Evolutionary conservation across 1,140 invertebrate genomes (phyloP).

Genomic region (Drosophila jambulina): DNA sequence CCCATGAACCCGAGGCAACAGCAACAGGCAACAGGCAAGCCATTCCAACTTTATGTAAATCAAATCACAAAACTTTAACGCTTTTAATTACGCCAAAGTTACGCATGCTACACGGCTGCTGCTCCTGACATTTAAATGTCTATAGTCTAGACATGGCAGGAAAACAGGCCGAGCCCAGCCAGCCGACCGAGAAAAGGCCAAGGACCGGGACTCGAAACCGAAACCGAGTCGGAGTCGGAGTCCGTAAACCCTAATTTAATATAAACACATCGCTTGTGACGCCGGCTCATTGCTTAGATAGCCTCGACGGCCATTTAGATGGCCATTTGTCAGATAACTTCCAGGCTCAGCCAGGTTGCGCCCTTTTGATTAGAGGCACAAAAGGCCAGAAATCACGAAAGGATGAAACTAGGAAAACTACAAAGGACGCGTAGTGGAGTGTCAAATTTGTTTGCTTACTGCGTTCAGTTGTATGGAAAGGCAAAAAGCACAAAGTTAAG

Average conservation of each 20-base stretch:
- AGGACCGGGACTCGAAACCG: constrained; percentile 23
- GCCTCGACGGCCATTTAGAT: constrained; percentile 60
- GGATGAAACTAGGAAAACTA: constrained; percentile 1
- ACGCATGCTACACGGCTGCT: constrained; percentile 7
- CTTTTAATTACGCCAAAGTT: constrained; percentile 70
- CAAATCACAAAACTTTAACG: constrained; percentile 71
- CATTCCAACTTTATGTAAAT: constrained; percentile 64
- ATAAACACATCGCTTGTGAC: constrained; percentile 70
- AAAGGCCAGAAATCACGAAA: constrained; percentile 15
- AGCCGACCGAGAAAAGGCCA: constrained; percentile 59
- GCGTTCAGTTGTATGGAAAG: neutral
- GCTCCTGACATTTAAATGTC: constrained; percentile 57
- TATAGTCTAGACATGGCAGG: constrained; percentile 61
- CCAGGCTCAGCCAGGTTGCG: constrained; percentile 39
- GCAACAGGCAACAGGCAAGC: constrained; percentile 25
- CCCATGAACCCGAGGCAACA: constrained; percentile 6
- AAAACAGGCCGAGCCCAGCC: constrained; percentile 17
- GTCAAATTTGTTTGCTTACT: constrained; percentile 37
- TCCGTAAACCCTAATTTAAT: constrained; percentile 74
- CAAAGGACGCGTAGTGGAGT: constrained; percentile 38
- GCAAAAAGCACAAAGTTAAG: constrained; percentile 6
- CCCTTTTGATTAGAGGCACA: constrained; percentile 66
- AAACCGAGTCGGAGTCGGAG: constrained; percentile 23
- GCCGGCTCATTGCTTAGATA: constrained; percentile 36
- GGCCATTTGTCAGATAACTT: constrained; percentile 73